phyloP scores from a whole-genome alignment of 2,113 vertebrate genomes.

The Cavia aperea region DNA sequence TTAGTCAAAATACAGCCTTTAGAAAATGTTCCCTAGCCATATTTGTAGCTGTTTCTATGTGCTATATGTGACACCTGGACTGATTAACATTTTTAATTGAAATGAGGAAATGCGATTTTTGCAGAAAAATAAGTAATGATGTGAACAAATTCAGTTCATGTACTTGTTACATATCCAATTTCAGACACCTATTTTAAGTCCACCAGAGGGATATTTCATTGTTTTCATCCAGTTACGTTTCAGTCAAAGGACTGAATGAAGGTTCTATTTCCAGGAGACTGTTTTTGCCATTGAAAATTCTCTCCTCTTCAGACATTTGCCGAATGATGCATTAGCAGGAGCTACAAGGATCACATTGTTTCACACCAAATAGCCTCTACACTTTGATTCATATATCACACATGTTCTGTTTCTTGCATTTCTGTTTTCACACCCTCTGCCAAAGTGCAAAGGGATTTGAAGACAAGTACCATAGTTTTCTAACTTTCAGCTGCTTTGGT shows the following conservation, averaged over 20 bases:
- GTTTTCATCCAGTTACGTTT: constrained; percentile 42
- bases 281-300: constrained; percentile 54
- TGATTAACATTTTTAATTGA: constrained; percentile 28
- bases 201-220: constrained; percentile 52
- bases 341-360: constrained; percentile 53
- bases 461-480: constrained; percentile 61
- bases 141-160: constrained; percentile 23
- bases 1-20: neutral
- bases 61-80: neutral
- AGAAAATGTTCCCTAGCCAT: neutral
- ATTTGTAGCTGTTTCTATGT: constrained; percentile 17
- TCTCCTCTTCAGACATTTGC: constrained; percentile 47
- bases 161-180: constrained; percentile 20
- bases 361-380: constrained; percentile 35
- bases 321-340: constrained; percentile 57
- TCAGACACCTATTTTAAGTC: constrained; percentile 43
- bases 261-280: constrained; percentile 32
- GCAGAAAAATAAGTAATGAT: constrained; percentile 23
- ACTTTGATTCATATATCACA: constrained; percentile 58
- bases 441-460: constrained; percentile 57
- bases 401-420: constrained; percentile 47
- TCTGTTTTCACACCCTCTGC: constrained; percentile 57
- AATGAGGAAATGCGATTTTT: constrained; percentile 18
- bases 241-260: constrained; percentile 46
- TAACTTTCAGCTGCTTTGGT: constrained; percentile 60